Evolutionary conservation across 2,797 vertebrate species (phyloP).

Genomic region (Erpetoichthys calabaricus): DNA sequence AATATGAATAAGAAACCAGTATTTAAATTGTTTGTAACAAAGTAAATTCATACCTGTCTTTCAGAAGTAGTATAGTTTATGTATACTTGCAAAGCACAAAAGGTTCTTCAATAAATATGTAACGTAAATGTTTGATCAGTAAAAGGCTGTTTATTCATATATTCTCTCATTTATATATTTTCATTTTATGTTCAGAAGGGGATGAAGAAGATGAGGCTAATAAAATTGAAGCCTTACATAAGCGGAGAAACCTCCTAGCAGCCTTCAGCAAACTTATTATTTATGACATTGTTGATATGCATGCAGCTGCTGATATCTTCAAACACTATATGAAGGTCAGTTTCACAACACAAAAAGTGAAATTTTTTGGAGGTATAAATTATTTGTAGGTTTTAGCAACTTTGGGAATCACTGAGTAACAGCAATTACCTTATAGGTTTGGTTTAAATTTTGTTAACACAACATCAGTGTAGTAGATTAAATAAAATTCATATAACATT

Average conservation of each 20-base stretch:
- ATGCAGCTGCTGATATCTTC: constrained; percentile 95
- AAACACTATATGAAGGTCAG: constrained; percentile 99
- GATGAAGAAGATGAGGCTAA: constrained; percentile 98
- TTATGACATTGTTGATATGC: constrained; percentile 98
- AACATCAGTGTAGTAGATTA: too few species aligned
- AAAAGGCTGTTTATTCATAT: too few species aligned
- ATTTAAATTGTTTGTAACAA: too few species aligned
- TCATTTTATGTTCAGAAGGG: constrained; percentile 54
- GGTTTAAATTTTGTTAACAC: too few species aligned
- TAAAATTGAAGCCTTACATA: constrained; percentile 97
- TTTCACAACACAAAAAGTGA: not conserved
- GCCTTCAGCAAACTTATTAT: constrained; percentile 98
- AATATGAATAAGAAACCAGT: too few species aligned
- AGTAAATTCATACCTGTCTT: too few species aligned
- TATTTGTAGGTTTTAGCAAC: not conserved
- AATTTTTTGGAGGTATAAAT: not conserved
- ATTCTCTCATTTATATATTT: too few species aligned
- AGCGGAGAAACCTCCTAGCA: constrained; percentile 91
- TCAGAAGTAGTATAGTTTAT: too few species aligned
- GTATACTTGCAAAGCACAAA: too few species aligned
- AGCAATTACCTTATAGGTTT: not conserved
- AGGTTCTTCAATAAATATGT: too few species aligned
- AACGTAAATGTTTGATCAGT: too few species aligned
- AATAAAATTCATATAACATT: too few species aligned
- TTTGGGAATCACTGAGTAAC: not conserved